Conservation (phyloP, 2,888 invertebrate species). For the Cremastobaeus sp. region DNA sequence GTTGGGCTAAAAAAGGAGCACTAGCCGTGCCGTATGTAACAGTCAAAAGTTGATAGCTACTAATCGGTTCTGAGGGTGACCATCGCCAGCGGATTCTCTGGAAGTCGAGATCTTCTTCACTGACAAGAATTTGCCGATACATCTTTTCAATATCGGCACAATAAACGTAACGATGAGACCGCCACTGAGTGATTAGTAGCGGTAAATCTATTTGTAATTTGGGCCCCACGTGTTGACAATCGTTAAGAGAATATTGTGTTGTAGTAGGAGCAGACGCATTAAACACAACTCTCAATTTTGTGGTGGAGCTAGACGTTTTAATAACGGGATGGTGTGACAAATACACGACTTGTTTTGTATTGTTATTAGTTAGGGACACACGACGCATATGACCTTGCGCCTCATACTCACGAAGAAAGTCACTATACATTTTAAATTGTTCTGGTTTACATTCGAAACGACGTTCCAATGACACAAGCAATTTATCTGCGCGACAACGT, state of each 20-base stretch:
- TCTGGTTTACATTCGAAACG: not conserved
- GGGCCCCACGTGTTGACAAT: constrained; percentile 1
- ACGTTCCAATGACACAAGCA: not conserved
- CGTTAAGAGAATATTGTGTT: not conserved
- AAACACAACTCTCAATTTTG: constrained; percentile 9
- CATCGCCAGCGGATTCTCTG: constrained; percentile 16
- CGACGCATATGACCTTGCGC: constrained; percentile 2
- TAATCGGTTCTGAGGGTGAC: not conserved
- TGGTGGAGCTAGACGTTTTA: not conserved
- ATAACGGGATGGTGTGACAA: constrained; percentile 15
- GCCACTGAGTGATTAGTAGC: not conserved
- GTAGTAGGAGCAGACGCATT: constrained; percentile 4
- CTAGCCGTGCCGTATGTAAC: constrained; percentile 4
- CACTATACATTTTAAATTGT: not conserved
- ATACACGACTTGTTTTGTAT: not conserved
- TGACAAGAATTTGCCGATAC: constrained; percentile 12
- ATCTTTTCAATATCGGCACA: constrained; percentile 8
- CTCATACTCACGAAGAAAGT: constrained; percentile 1
- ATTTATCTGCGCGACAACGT: not conserved
- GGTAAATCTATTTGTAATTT: constrained; percentile 9
- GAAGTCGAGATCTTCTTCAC: not conserved
- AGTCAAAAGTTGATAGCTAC: not conserved
- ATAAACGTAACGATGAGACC: not conserved
- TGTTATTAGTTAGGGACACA: not conserved
- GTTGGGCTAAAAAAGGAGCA: not conserved